These are phyloP conservation scores for Leptinotarsa lineolata DNA, from an alignment of 1,140 invertebrate species.

Conservation along the genomic window DNA sequence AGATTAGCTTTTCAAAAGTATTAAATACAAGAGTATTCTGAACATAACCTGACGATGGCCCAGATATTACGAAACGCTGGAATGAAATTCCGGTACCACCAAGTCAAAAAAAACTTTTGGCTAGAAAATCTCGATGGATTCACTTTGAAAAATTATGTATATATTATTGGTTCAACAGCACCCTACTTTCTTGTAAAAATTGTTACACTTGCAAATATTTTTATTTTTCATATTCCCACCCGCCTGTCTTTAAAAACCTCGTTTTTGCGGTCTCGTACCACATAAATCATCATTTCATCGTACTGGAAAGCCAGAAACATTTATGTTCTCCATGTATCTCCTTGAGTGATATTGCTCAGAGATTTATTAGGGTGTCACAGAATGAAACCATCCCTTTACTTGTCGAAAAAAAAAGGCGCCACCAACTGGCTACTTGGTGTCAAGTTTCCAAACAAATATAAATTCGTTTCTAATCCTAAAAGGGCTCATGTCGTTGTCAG, in stretches of 20 bases:
- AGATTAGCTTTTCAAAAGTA: too few relatives aligned
- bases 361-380: constrained; percentile 10
- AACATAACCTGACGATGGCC: too few relatives aligned
- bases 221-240: too few relatives aligned
- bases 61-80: too few relatives aligned
- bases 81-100: too few relatives aligned
- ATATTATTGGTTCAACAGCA: too few relatives aligned
- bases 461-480: neutral
- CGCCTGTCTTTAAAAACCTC: neutral
- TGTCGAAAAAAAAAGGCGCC: constrained; percentile 31
- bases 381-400: constrained; percentile 12
- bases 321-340: neutral
- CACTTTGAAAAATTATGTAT: too few relatives aligned
- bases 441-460: constrained; percentile 26
- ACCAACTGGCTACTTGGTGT: constrained; percentile 25
- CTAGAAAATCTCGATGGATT: too few relatives aligned
- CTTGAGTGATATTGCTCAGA: neutral
- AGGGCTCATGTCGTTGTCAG: neutral
- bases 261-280: neutral
- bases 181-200: too few relatives aligned
- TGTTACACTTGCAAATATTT: too few relatives aligned
- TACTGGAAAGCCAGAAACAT: neutral
- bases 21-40: too few relatives aligned
- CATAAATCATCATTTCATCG: constrained; percentile 1
- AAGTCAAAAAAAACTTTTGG: too few relatives aligned